A percentile compares a stretch with the other conserved stretches of the same genome.
Evolutionary conservation across 2,797 vertebrate species (phyloP).

Genomic region (Betta splendens): DNA sequence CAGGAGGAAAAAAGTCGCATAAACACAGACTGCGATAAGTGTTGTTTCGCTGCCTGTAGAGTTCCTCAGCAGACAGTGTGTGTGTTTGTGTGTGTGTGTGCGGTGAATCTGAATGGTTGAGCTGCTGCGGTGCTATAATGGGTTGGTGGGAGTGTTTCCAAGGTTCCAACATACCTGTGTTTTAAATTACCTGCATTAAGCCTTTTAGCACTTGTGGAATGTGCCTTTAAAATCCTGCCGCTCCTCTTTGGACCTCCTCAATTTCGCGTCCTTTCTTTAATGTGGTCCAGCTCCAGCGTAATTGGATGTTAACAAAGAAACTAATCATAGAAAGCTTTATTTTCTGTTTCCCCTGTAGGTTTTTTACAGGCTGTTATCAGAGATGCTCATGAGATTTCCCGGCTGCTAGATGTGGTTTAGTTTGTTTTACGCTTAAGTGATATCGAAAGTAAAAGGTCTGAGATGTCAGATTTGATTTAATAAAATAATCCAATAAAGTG

Average conservation of each 20-base stretch:
- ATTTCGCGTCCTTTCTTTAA: slow-evolving; percentile 14
- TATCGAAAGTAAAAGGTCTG: not conserved
- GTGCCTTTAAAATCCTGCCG: slow-evolving; percentile 42
- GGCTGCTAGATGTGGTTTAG: not conserved
- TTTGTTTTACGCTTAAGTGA: not conserved
- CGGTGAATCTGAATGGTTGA: slow-evolving; percentile 44
- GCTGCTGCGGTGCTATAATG: slow-evolving; percentile 46
- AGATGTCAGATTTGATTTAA: slow-evolving; percentile 3
- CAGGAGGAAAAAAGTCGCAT: slow-evolving; percentile 15
- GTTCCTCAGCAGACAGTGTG: slow-evolving; percentile 30
- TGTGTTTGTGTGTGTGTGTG: slow-evolving; percentile 1
- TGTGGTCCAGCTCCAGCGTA: slow-evolving; percentile 32
- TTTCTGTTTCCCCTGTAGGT: not conserved
- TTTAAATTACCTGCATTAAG: slow-evolving; percentile 51
- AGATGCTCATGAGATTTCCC: slow-evolving; percentile 1
- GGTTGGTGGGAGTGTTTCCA: slow-evolving; percentile 46
- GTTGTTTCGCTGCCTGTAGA: slow-evolving; percentile 45
- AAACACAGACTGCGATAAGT: slow-evolving; percentile 46
- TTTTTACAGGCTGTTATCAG: not conserved
- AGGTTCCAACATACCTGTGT: slow-evolving; percentile 56
- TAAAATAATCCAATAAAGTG: slow-evolving; percentile 7
- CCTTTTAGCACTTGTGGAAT: slow-evolving; percentile 49
- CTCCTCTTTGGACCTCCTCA: slow-evolving; percentile 31
- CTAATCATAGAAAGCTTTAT: not conserved
- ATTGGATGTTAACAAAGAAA: slow-evolving; percentile 48